phyloP scores from a whole-genome alignment of 2,113 vertebrate genomes.

The Myanophis thanlyinensis region DNA sequence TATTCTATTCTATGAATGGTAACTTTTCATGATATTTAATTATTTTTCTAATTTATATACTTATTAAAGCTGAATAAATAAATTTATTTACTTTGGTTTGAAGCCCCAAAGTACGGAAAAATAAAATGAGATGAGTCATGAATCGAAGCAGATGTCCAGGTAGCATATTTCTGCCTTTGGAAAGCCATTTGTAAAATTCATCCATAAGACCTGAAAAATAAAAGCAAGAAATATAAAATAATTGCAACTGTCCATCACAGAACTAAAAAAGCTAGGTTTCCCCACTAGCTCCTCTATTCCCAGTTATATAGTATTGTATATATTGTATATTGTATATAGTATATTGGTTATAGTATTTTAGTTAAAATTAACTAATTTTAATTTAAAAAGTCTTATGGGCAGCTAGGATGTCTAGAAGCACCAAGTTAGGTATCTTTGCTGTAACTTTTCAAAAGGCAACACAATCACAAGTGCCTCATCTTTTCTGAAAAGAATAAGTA shows the following conservation, averaged over 20 bases:
- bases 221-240: not conserved
- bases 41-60: not conserved
- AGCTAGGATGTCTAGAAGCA: not conserved
- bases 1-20: too few relatives aligned
- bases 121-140: conserved; percentile 92
- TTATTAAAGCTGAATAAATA: not conserved
- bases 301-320: too few relatives aligned
- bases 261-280: not conserved
- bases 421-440: not conserved
- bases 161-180: conserved; percentile 74
- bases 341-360: too few relatives aligned
- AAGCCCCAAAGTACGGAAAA: conserved; percentile 88
- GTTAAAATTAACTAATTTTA: not conserved
- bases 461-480: not conserved
- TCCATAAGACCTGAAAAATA: conserved; percentile 83
- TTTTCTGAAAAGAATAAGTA: not conserved
- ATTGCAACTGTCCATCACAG: not conserved
- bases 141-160: conserved; percentile 91
- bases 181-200: conserved; percentile 90
- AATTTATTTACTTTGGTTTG: conserved; percentile 82
- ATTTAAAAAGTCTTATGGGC: not conserved
- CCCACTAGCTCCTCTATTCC: not conserved
- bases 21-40: not conserved
- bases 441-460: not conserved
- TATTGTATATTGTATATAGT: too few relatives aligned